Base-by-base conservation (phyloP, 2,797 vertebrate species). In the Arnoldichthys spilopterus region DNA sequence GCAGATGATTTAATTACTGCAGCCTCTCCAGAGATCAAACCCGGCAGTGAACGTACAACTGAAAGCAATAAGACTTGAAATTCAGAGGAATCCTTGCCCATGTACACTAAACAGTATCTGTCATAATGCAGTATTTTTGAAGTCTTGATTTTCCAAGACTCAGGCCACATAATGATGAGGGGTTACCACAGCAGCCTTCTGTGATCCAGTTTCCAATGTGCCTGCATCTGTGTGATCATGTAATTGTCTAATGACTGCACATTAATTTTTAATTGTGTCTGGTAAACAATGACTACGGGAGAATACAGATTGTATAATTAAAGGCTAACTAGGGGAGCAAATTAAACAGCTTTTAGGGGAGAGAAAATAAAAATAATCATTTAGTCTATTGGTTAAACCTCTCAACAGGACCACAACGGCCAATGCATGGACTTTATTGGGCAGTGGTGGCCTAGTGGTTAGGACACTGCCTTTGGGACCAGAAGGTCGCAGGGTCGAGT, bases 181-280 rank as follows among this genome's bases (percentile, higher is more conserved):
- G 43, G 34, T 47, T 61, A 68, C 61, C 71, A 34, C 37, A 47
- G 22, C 69, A 61, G 22, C 45, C 76, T 76, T 61, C 63, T 72
- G 54, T 70, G 58, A 77, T 70, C 43, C 72, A 22, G 61, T 77
- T 83, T 77, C 79, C 63, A 82, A 53, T 77, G 73, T 77, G 63
- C 34, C 72, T 78, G 62, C 24, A 20, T 73, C 69, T 80, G 40
- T 70, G 69, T 80, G 76, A 84, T 84, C 80, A 51, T 81, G 75
- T 76, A 80, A 85, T 82, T 76, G 74, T 76, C 70, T 82, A 84
- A 86, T 79, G 75, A 66, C 61, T 77, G 71, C 82, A 81, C 82
- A 82, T 82, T 76, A 63, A 68, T 69, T 76, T 82, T 78, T 77
- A 78, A 84, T 83, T 64, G 24, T 20, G 34, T 74, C 59, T 85